Evolutionary conservation across 1,140 invertebrate species (phyloP), one percentile per base, ranked within the genome.

Genomic region (Pogonus chalceus): DNA sequence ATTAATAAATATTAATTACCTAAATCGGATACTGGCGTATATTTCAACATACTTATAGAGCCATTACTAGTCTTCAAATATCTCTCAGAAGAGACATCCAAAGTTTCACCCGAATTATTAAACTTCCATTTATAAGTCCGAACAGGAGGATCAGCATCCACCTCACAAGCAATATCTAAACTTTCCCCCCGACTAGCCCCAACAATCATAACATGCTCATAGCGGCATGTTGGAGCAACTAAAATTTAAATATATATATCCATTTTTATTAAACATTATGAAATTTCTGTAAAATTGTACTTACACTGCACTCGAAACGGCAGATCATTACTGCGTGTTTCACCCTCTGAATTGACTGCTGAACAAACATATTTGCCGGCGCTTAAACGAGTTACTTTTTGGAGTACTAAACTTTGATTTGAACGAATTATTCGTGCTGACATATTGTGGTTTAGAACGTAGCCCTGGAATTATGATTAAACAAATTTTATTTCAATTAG

Each of bases 81-180:
- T 52, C 82, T 70, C 66, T 85, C 84, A 18, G 80, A 77, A 50
- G 82, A 80, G 48, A 90, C 81, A 68, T 90, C 85, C 47, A 88
- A 69, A 21, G 86, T 89, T 70, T 90, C 86, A 0, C 79, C 79
- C 16, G 88, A 90, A 72, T 90, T 91, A 74, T 92, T 92, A 74
- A 92, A 91, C 72, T 90, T 90, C 90, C 89, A 92, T 60, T 86
- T 82, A 74, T 93, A 93, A 62, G 80, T 83, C 60, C 79, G 77
- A 16, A 87, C 88, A 12, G 85, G 84, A 0, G 90, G 90, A 76
- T 92, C 88, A 0, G 90, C 87, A 66, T 92, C 87, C 56, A 93
- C 85, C 68, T 85, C 84, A 70, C 90, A 94, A 16, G 80, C 77
- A 58, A 93, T 88, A 67, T 90, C 82, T 39, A 90, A 77, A 20